A percentile compares a stretch with the other conserved stretches of the same genome.
Conservation (phyloP, 2,888 invertebrate genomes). For the Acheta domesticus region DNA sequence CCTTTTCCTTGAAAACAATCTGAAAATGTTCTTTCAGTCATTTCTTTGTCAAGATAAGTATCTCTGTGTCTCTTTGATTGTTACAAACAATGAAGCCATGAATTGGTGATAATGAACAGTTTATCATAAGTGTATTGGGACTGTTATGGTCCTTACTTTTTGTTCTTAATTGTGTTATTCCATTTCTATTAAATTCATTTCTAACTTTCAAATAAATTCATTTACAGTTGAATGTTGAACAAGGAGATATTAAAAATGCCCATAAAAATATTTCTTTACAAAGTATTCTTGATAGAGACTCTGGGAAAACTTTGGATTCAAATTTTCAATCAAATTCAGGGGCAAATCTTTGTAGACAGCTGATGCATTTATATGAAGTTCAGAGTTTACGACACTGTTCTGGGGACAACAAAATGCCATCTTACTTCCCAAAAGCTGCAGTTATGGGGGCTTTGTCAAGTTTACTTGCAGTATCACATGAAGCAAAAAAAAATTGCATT, state of each 20-base stretch:
- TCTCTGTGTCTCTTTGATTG: too few relatives aligned
- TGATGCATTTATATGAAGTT: constrained; percentile 50
- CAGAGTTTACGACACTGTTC: constrained; percentile 40
- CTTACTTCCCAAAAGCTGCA: constrained; percentile 45
- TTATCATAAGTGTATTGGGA: too few relatives aligned
- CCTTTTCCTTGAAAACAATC: too few relatives aligned
- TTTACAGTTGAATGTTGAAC: background rate
- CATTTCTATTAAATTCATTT: too few relatives aligned
- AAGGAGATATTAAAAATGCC: too few relatives aligned
- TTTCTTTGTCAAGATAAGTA: too few relatives aligned
- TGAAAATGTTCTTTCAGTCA: too few relatives aligned
- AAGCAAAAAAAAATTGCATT: constrained; percentile 51
- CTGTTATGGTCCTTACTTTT: too few relatives aligned
- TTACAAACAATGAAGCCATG: too few relatives aligned
- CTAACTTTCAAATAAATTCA: background rate
- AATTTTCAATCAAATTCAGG: constrained; percentile 43
- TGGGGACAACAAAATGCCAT: background rate
- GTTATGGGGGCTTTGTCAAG: constrained; percentile 49
- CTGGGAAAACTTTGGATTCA: too few relatives aligned
- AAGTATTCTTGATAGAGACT: background rate
- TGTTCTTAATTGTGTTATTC: too few relatives aligned
- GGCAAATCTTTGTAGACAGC: constrained; percentile 50
- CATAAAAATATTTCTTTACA: background rate
- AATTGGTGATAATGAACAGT: too few relatives aligned
- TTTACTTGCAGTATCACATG: constrained; percentile 49